Conservation (phyloP, 2,113 vertebrate species). For the Hipposideros armiger region DNA sequence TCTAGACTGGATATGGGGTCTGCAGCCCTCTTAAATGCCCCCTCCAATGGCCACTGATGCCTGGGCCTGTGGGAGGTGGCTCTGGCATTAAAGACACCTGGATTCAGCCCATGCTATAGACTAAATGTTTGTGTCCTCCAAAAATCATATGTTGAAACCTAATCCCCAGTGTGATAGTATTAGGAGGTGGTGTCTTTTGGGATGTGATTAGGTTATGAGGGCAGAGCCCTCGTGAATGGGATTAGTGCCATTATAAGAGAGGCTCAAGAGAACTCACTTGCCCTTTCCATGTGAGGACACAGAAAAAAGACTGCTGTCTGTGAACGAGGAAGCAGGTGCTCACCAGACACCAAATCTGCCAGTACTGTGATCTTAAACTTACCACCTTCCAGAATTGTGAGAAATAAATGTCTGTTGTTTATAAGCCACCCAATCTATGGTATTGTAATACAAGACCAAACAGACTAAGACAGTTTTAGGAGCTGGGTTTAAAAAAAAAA, state of each 20-base stretch:
- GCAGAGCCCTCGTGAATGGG: not conserved
- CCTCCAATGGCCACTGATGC: not conserved
- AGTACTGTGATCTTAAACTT: not conserved
- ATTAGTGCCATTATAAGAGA: not conserved
- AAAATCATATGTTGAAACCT: not conserved
- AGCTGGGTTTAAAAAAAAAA: not conserved
- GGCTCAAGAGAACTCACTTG: not conserved
- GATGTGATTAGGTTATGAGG: not conserved
- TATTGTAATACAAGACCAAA: not conserved
- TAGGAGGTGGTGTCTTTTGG: not conserved
- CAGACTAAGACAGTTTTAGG: not conserved
- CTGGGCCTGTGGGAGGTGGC: not conserved
- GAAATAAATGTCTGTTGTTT: not conserved
- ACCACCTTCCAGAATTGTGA: not conserved
- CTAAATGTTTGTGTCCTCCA: not conserved
- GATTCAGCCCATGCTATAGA: not conserved
- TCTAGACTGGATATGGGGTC: not conserved
- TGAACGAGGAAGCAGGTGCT: not conserved
- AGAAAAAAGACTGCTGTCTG: not conserved
- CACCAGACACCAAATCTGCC: not conserved
- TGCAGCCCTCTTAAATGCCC: not conserved
- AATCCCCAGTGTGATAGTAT: not conserved
- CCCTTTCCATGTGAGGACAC: not conserved
- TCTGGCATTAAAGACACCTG: not conserved
- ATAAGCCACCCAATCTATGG: not conserved